A percentile compares a stretch with the other conserved stretches of the same genome.
These are phyloP conservation scores for Serilophus lunatus DNA, from an alignment of 2,113 vertebrate species.

Conservation along the genomic window DNA sequence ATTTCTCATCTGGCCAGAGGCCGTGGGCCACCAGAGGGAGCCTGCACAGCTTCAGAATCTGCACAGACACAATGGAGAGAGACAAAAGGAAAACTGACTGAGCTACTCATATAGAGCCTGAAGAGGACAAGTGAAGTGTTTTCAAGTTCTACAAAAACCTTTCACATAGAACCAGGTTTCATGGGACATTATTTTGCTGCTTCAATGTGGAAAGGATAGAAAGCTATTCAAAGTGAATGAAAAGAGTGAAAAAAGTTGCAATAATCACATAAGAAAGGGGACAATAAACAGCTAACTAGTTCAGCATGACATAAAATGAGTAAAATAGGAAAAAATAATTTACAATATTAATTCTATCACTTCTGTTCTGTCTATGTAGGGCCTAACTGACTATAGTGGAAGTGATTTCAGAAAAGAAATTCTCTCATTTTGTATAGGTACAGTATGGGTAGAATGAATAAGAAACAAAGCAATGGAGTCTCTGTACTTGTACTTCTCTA, in stretches of 20 bases:
- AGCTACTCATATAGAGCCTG: not conserved
- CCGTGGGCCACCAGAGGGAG: constrained; percentile 40
- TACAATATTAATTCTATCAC: not conserved
- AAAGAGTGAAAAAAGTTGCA: not conserved
- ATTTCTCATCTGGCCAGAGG: not conserved
- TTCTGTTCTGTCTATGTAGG: not conserved
- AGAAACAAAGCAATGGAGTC: not conserved
- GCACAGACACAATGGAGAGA: not conserved
- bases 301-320: not conserved
- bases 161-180: not conserved
- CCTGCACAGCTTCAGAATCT: not conserved
- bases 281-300: not conserved
- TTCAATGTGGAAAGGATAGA: not conserved
- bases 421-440: not conserved
- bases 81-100: not conserved
- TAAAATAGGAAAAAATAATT: not conserved
- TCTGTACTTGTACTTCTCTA: not conserved
- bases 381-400: not conserved
- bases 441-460: not conserved
- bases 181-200: not conserved
- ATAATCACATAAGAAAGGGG: not conserved
- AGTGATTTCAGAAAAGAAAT: not conserved
- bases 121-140: not conserved
- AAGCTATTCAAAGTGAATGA: not conserved
- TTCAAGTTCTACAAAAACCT: not conserved